Conservation (phyloP, 2,113 vertebrate species). For the Sclerurus mexicanus region DNA sequence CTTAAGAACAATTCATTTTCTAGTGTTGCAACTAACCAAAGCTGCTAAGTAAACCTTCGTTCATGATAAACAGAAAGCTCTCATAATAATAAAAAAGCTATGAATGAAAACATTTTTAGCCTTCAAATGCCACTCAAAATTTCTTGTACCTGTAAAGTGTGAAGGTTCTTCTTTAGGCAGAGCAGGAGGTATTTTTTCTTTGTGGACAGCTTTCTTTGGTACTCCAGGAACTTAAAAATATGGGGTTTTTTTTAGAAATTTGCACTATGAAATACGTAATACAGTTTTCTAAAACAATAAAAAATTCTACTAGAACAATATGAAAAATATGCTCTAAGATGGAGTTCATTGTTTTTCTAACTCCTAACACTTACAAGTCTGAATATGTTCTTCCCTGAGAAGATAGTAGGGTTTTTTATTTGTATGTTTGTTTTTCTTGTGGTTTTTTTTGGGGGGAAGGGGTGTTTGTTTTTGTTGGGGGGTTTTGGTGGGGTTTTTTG, state of each 20-base stretch:
- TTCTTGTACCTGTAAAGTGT: neutral
- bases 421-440: too few relatives aligned
- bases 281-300: neutral
- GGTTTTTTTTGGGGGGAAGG: neutral
- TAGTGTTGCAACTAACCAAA: neutral
- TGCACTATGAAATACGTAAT: neutral
- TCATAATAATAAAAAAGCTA: neutral
- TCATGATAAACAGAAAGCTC: neutral
- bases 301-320: neutral
- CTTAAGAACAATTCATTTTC: neutral
- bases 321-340: neutral
- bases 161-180: conserved; percentile 7
- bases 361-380: neutral
- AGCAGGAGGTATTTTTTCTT: conserved; percentile 11
- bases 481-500: neutral
- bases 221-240: conserved; percentile 44
- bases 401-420: neutral
- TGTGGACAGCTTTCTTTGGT: neutral
- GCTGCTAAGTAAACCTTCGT: neutral
- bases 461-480: too few relatives aligned
- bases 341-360: neutral
- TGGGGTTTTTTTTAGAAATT: conserved; percentile 24
- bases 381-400: neutral
- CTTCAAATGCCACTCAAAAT: neutral
- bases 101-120: neutral